phyloP scores from a whole-genome alignment of 2,888 invertebrate species.

The Pammene aurita region DNA sequence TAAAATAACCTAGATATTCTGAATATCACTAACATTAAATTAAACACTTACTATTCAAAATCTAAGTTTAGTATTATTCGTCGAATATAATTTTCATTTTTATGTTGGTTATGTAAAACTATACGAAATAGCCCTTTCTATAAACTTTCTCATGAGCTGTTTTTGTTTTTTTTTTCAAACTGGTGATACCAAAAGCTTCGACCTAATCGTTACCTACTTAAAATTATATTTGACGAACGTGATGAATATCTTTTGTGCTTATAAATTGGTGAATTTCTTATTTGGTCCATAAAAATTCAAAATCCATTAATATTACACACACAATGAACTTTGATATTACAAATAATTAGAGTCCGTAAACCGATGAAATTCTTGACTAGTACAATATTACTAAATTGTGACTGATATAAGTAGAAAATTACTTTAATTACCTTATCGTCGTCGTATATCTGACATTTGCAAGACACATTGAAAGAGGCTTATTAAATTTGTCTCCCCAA shows the following conservation, averaged over 20 bases:
- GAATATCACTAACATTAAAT: not conserved
- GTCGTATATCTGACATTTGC: slow-evolving; percentile 25
- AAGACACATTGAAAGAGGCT: slow-evolving; percentile 25
- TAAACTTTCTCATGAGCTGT: no score
- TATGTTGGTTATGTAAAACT: not conserved
- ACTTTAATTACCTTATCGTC: slow-evolving; percentile 20
- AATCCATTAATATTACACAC: slow-evolving; percentile 27
- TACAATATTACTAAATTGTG: slow-evolving; percentile 33
- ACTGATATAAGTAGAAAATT: slow-evolving; percentile 25
- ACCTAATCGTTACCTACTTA: no score
- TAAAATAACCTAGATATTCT: no score
- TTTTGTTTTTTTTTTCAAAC: no score
- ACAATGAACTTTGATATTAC: slow-evolving; percentile 34
- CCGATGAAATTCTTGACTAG: slow-evolving; percentile 38
- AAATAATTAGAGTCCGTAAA: slow-evolving; percentile 24
- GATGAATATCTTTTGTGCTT: not conserved
- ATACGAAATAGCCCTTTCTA: no score
- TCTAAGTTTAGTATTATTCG: not conserved
- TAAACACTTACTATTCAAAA: not conserved
- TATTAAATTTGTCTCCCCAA: not conserved
- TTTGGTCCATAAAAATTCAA: slow-evolving; percentile 33
- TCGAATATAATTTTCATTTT: slow-evolving; percentile 15
- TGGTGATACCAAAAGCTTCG: no score
- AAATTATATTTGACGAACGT: slow-evolving; percentile 5
- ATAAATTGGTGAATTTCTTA: slow-evolving; percentile 10